These are phyloP conservation scores for Setophaga petechia DNA, from an alignment of 2,113 vertebrate species.

Conservation along the genomic window DNA sequence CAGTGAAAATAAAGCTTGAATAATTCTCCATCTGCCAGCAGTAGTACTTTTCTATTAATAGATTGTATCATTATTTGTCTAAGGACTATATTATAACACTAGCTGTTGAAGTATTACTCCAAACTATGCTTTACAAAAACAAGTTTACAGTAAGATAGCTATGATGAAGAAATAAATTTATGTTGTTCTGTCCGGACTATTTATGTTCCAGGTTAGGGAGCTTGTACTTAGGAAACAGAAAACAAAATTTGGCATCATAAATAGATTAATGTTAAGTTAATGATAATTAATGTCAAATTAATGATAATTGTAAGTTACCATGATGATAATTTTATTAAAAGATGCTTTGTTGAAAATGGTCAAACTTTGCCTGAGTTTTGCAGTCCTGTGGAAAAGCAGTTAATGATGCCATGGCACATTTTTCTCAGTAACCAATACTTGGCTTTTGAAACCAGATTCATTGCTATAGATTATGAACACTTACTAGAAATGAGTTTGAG, in stretches of 20 bases:
- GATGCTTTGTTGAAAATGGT: background rate
- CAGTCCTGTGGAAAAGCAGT: background rate
- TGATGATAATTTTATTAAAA: background rate
- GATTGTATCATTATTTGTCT: background rate
- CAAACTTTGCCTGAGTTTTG: background rate
- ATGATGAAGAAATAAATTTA: background rate
- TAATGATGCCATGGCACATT: background rate
- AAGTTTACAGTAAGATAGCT: background rate
- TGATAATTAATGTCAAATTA: background rate
- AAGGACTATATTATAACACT: background rate
- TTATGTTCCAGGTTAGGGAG: background rate
- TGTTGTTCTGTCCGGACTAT: background rate
- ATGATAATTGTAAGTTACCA: background rate
- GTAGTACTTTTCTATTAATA: background rate
- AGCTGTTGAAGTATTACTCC: background rate
- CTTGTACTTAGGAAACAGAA: background rate
- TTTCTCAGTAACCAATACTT: background rate
- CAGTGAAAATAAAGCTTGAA: background rate
- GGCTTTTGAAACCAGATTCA: background rate
- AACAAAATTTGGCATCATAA: background rate
- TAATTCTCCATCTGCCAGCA: background rate
- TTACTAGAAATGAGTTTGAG: background rate
- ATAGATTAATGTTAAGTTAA: background rate
- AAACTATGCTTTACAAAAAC: background rate
- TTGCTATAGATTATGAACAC: background rate